Conservation (phyloP, 30 jellyfish, hydroid and myxozoan genomes). For the Cassiopea xamachana region DNA sequence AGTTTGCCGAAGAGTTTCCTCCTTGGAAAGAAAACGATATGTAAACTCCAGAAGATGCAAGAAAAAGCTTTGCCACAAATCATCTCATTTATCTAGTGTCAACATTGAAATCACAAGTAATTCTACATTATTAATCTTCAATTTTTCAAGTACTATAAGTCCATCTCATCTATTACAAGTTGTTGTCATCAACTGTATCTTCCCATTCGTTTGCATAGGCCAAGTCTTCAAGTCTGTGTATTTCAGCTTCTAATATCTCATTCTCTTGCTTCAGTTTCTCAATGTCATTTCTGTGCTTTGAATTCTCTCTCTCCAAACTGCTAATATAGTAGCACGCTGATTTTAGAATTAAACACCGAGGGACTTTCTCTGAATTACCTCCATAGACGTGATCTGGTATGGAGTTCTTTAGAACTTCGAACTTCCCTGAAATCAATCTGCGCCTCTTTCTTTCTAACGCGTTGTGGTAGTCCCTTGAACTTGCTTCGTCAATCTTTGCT, state of each 20-base stretch:
- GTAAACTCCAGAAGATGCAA: no score
- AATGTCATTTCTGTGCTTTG: conserved; percentile 55
- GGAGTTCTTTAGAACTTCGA: conserved; percentile 47
- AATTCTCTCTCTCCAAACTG: conserved; percentile 61
- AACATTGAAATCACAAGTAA: no score
- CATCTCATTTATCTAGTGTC: no score
- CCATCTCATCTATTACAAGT: no score
- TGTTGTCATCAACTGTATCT: background rate
- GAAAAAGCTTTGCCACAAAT: no score
- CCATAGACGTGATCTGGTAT: conserved; percentile 61
- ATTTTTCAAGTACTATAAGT: no score
- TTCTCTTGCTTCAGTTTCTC: conserved; percentile 56
- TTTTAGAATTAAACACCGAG: conserved; percentile 62
- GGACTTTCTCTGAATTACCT: conserved; percentile 49
- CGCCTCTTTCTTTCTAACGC: conserved; percentile 76
- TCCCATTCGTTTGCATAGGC: conserved; percentile 6
- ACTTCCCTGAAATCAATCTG: conserved; percentile 59
- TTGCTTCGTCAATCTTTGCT: background rate
- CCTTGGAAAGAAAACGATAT: no score
- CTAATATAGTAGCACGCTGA: conserved; percentile 75
- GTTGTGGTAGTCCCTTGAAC: conserved; percentile 76
- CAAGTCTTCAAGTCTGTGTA: conserved; percentile 39
- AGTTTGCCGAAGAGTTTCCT: no score
- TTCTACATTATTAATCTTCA: no score
- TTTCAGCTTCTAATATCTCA: conserved; percentile 55